These are phyloP conservation scores for Chelonia mydas DNA, from an alignment of 2,797 vertebrate species.

Conservation along the genomic window DNA sequence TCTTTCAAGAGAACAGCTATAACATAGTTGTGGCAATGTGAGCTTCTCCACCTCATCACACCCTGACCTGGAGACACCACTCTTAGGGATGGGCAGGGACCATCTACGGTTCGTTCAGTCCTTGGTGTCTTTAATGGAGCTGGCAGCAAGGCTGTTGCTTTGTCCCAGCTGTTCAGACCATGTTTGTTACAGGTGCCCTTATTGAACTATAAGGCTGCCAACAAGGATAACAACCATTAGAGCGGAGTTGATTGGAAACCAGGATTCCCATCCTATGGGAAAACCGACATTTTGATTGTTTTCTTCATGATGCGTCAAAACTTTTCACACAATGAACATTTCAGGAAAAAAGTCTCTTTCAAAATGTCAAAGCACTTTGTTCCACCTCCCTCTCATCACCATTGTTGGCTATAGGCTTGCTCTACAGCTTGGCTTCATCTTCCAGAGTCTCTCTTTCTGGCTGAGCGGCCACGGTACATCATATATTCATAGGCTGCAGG, in stretches of 20 bases:
- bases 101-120: neutral
- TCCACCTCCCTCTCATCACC: too few species aligned
- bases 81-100: neutral
- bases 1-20: neutral
- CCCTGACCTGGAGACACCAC: neutral
- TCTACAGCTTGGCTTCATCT: too few species aligned
- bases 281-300: neutral
- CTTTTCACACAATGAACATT: neutral
- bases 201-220: neutral
- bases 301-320: neutral
- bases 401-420: too few species aligned
- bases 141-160: neutral
- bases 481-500: neutral
- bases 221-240: accelerated
- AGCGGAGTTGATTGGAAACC: neutral
- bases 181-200: neutral
- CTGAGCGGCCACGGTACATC: neutral
- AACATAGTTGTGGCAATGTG: neutral
- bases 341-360: neutral
- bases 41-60: neutral
- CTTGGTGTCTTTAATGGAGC: neutral
- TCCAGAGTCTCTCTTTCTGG: neutral
- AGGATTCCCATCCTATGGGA: neutral
- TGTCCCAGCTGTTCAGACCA: neutral
- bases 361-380: neutral